Base-by-base conservation (phyloP, 1,140 invertebrate species). In the Zaprionus taronus region DNA sequence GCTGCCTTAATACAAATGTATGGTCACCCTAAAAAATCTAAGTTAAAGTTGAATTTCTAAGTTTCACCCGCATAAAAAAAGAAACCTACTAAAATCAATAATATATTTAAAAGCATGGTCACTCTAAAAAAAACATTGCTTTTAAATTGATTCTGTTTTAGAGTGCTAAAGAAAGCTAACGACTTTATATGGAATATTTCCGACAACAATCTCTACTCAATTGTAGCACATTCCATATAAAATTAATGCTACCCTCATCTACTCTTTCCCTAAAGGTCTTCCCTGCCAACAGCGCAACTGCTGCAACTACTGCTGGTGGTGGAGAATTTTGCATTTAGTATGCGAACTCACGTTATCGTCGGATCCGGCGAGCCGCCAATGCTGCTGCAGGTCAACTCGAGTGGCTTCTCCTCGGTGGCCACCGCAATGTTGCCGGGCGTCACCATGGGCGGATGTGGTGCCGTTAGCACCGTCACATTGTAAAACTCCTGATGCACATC, bases 341-440 rank as follows among this genome's bases (percentile, higher is more conserved):
- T 38, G 60, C 14, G 20, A 57, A 93, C 94, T 95, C 93, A 97
- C 94, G 94, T 95, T 81, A 98, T 96, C 77, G 95, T 94, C 0
- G 98, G 98, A 92, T 97, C 97, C 0, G 98, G 98, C 26, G 97
- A 98, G 2, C 98, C 98, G 0, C 97, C 97, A 7, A 95, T 93
- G 64, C 96, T 97, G 51, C 96, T 96, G 93, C 98, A 99, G 1
- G 95, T 95, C 49, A 98, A 93, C 79, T 97, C 95, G 24, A 96
- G 94, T 20, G 95, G 94, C 79, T 96, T 95, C 7, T 96, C 97
- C 91, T 98, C 97, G 11, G 96, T 97, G 14, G 96, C 96, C 1
- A 95, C 95, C 2, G 96, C 95, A 71, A 94, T 94, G 5, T 94
- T 93, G 12, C 95, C 94, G 0, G 97, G 96, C 1, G 94, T 94